These are phyloP conservation scores for Ecliptopera silaceata DNA, from an alignment of 2,888 invertebrate species.

Conservation along the genomic window DNA sequence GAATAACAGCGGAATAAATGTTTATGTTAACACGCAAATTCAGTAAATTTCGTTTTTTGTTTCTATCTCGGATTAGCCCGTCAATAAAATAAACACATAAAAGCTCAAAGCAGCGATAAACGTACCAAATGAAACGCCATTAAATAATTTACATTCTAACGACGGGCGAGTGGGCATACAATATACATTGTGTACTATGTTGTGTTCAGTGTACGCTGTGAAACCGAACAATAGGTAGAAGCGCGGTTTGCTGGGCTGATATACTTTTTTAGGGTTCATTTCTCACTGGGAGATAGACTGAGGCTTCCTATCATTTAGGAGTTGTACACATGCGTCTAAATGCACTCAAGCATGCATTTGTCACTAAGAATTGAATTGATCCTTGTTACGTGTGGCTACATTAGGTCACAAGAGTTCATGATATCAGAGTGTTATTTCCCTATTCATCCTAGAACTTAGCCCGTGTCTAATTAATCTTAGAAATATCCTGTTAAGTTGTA, in stretches of 20 bases:
- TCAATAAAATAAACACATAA: slow-evolving; percentile 32
- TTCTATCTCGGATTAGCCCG: slow-evolving; percentile 20
- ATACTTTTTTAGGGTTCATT: slow-evolving; percentile 5
- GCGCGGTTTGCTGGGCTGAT: slow-evolving; percentile 15
- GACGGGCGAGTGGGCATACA: slow-evolving; percentile 21
- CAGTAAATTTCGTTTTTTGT: slow-evolving; percentile 7
- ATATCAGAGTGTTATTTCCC: too few relatives aligned
- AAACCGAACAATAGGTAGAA: slow-evolving; percentile 13
- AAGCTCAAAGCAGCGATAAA: slow-evolving; percentile 32
- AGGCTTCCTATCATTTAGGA: too few relatives aligned
- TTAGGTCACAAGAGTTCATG: too few relatives aligned
- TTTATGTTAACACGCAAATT: slow-evolving; percentile 13
- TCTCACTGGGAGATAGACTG: too few relatives aligned
- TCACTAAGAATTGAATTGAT: too few relatives aligned
- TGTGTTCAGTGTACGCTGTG: background rate
- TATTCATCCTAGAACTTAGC: too few relatives aligned
- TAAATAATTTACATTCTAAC: slow-evolving; percentile 32
- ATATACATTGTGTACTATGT: background rate
- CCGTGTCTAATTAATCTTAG: too few relatives aligned
- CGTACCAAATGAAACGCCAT: slow-evolving; percentile 33
- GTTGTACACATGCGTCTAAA: too few relatives aligned
- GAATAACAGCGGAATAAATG: background rate
- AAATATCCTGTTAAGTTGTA: too few relatives aligned
- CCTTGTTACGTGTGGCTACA: too few relatives aligned
- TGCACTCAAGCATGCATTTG: too few relatives aligned